These are phyloP conservation scores for Thyatira batis DNA, from an alignment of 2,888 invertebrate genomes.

Conservation along the genomic window DNA sequence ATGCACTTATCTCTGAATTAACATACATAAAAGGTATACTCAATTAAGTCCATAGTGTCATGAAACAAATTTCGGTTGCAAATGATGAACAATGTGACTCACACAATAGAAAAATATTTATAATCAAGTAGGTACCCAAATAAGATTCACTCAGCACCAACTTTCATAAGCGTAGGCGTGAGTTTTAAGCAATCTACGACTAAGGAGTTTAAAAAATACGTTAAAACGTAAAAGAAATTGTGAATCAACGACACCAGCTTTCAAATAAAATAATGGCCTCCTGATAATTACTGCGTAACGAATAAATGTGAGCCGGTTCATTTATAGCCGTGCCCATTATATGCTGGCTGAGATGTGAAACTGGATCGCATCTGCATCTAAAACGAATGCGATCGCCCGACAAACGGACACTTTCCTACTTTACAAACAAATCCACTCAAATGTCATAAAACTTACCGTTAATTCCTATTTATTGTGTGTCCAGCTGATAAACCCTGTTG, in stretches of 20 bases:
- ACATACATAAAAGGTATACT: not conserved
- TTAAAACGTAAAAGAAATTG: conserved; percentile 31
- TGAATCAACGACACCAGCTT: conserved; percentile 52
- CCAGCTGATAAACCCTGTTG: conserved; percentile 40
- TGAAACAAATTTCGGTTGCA: not conserved
- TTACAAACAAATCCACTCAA: conserved; percentile 72
- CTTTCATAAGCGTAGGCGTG: conserved; percentile 53
- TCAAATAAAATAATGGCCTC: conserved; percentile 51
- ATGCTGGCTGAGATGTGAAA: conserved; percentile 62
- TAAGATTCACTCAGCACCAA: conserved; percentile 31
- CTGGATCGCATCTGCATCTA: conserved; percentile 65
- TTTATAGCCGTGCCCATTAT: conserved; percentile 62
- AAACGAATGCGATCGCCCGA: conserved; percentile 47
- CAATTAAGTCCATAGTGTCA: not conserved
- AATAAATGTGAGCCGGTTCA: conserved; percentile 62
- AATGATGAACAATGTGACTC: not conserved
- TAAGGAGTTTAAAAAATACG: conserved; percentile 28
- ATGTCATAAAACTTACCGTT: conserved; percentile 74
- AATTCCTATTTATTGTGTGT: conserved; percentile 37
- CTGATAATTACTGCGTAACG: conserved; percentile 54
- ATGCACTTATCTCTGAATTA: not conserved
- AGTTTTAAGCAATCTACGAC: conserved; percentile 31
- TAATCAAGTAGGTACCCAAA: conserved; percentile 15
- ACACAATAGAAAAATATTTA: not conserved
- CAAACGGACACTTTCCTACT: conserved; percentile 78